These are phyloP conservation scores for Theropithecus gelada DNA, from an alignment of 2,113 vertebrate species.

Conservation along the genomic window DNA sequence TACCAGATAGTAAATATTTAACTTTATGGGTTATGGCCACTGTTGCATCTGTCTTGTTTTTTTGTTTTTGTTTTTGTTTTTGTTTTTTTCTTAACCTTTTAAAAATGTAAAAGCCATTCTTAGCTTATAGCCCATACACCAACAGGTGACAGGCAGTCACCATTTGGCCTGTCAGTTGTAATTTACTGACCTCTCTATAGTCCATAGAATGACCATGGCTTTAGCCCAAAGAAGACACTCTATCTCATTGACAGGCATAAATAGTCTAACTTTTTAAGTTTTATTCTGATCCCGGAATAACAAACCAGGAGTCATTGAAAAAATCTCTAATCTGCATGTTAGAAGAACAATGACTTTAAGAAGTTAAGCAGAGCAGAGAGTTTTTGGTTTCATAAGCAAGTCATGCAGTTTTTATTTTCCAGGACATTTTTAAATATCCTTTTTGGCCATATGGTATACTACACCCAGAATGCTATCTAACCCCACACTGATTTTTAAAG, in stretches of 20 bases:
- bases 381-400: conserved; percentile 26
- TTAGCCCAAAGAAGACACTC: neutral
- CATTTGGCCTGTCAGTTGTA: neutral
- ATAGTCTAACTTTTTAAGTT: neutral
- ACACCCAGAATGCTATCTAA: neutral
- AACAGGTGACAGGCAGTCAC: neutral
- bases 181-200: neutral
- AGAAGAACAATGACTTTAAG: conserved; percentile 20
- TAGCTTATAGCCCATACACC: neutral
- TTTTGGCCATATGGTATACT: neutral
- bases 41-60: neutral
- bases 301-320: neutral
- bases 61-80: neutral
- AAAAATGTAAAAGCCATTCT: conserved; percentile 35
- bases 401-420: conserved; percentile 30
- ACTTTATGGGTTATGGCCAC: neutral
- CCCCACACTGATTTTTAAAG: neutral
- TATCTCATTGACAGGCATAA: neutral
- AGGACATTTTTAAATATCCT: neutral
- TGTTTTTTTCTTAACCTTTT: neutral
- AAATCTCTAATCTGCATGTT: neutral
- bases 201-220: neutral
- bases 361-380: neutral
- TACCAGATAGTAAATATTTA: conserved; percentile 3
- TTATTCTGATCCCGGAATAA: neutral